Percentiles rank a stretch among this genome's conserved stretches.
Conservation (phyloP, 2,113 vertebrate species). For the Vombatus ursinus region DNA sequence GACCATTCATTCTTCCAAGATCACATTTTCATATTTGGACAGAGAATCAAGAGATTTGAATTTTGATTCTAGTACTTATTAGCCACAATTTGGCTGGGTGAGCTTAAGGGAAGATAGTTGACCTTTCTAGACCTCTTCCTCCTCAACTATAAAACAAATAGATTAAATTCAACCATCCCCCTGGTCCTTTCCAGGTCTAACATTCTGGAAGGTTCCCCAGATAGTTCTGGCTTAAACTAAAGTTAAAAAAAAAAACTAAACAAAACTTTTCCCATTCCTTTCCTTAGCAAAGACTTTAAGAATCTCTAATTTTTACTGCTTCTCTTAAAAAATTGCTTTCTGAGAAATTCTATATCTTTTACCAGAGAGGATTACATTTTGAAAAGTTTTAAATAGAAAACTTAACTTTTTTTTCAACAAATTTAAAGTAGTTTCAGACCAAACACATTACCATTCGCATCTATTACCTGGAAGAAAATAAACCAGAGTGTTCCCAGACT, state of each 20-base stretch:
- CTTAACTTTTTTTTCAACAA: slow-evolving; percentile 8
- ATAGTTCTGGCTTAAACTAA: background rate
- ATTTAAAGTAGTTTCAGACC: slow-evolving; percentile 9
- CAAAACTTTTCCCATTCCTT: background rate
- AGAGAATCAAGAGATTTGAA: background rate
- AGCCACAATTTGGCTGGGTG: background rate
- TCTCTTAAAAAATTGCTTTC: background rate
- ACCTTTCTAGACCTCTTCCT: background rate
- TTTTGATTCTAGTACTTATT: background rate
- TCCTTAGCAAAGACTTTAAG: background rate
- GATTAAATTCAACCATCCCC: background rate
- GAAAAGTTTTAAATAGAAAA: slow-evolving; percentile 36
- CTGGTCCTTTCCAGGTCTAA: background rate
- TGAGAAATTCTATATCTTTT: background rate
- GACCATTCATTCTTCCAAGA: background rate
- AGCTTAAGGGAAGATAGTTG: background rate
- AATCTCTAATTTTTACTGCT: background rate
- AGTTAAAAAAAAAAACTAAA: background rate
- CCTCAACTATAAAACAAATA: background rate
- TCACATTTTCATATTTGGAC: background rate
- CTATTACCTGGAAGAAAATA: slow-evolving; percentile 37
- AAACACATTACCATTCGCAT: background rate
- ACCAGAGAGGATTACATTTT: slow-evolving; percentile 28
- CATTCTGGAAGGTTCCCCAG: background rate
- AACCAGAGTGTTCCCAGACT: background rate